Percentiles rank a stretch among this genome's conserved stretches.
Conservation (phyloP, 2,113 vertebrate species). For the Orientallactaga bullata region DNA sequence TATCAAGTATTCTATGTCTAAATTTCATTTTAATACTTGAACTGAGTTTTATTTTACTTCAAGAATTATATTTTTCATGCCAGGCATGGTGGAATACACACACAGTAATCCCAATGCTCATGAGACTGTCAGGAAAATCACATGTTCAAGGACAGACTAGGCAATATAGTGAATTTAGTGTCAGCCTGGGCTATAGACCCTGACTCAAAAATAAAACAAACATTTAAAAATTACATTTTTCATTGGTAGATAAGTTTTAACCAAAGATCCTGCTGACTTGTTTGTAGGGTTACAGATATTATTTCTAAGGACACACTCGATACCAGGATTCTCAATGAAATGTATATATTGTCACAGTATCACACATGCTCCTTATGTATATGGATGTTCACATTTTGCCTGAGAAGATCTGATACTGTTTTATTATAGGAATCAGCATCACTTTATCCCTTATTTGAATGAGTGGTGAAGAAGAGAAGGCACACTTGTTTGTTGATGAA, state of each 20-base stretch:
- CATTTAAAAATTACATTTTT: background rate
- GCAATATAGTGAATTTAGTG: background rate
- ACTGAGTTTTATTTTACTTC: background rate
- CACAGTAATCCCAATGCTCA: background rate
- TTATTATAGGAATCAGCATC: background rate
- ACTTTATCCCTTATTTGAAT: background rate
- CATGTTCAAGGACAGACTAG: background rate
- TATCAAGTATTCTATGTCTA: background rate
- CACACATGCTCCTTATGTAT: background rate
- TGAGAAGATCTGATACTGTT: background rate
- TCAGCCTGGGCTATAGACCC: background rate
- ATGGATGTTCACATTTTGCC: background rate
- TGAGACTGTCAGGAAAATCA: background rate
- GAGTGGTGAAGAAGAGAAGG: background rate
- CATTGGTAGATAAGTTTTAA: background rate
- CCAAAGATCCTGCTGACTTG: constrained; percentile 23
- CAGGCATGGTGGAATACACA: background rate
- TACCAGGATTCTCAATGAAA: background rate
- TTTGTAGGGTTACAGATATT: background rate
- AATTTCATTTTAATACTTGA: background rate
- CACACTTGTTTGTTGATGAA: background rate
- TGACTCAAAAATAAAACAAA: background rate
- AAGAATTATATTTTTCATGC: background rate
- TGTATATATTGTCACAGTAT: background rate
- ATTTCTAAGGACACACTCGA: constrained; percentile 15